Conservation (phyloP, 2,888 invertebrate genomes). For the Euzetes globulus region DNA sequence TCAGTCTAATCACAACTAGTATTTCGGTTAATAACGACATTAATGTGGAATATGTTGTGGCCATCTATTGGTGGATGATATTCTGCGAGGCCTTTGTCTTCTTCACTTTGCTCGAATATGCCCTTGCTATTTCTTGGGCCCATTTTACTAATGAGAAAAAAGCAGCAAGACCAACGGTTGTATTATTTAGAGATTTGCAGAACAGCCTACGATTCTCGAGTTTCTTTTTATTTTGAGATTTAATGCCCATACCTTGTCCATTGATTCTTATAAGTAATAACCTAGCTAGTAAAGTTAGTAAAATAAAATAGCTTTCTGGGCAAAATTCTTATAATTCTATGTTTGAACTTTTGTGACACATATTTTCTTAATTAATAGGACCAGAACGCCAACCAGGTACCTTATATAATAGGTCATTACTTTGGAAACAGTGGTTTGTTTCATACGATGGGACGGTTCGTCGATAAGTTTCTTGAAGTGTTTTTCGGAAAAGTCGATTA, state of each 20-base stretch:
- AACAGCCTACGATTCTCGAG: too few relatives aligned
- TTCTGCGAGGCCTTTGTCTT: constrained; percentile 31
- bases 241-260: too few relatives aligned
- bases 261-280: too few relatives aligned
- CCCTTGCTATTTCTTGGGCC: constrained; percentile 29
- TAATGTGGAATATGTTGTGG: constrained; percentile 33
- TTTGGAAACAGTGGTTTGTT: constrained; percentile 29
- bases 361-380: too few relatives aligned
- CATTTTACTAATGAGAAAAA: constrained; percentile 37
- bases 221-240: too few relatives aligned
- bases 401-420: constrained; percentile 14
- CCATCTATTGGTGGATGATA: constrained; percentile 38
- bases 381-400: too few relatives aligned
- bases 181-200: not conserved
- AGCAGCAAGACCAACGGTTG: not conserved
- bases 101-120: constrained; percentile 33
- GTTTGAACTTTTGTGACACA: too few relatives aligned
- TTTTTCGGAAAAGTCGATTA: constrained; percentile 35
- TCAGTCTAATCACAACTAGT: constrained; percentile 20
- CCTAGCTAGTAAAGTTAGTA: too few relatives aligned
- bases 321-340: too few relatives aligned
- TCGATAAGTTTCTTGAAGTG: not conserved
- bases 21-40: constrained; percentile 28
- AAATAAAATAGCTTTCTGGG: too few relatives aligned
- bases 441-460: not conserved